Evolutionary conservation across 2,888 invertebrate species (phyloP).

Genomic region (Tenthredo scrophulariae): DNA sequence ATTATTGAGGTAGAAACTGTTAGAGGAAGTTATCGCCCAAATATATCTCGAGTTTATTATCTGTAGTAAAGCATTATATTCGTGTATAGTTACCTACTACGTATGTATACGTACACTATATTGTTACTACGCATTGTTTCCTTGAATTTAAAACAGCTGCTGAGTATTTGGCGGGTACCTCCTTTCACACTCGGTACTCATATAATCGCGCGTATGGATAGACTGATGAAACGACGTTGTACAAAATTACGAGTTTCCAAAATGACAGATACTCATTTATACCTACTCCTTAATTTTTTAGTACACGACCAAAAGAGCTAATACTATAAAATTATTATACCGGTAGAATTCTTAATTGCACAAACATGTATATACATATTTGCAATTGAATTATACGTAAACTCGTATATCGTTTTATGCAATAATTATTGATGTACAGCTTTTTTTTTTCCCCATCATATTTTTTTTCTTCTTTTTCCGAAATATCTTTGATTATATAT

Average conservation of each 20-base stretch:
- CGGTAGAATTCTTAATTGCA: conserved; percentile 12
- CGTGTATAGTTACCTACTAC: background rate
- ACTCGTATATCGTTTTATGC: background rate
- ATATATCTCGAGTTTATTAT: background rate
- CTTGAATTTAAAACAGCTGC: background rate
- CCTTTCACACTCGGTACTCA: background rate
- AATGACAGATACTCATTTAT: too few relatives aligned
- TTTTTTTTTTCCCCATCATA: too few relatives aligned
- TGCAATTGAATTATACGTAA: background rate
- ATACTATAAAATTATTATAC: background rate
- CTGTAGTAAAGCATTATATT: background rate
- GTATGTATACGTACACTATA: background rate
- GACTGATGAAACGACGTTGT: background rate
- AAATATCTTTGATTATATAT: too few relatives aligned
- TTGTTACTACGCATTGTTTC: conserved; percentile 12
- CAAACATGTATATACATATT: background rate
- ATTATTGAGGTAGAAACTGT: background rate
- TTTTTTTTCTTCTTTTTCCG: background rate
- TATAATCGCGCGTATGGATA: background rate
- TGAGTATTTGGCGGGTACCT: background rate
- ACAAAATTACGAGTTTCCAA: background rate
- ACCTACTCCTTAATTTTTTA: background rate
- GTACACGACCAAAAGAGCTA: background rate
- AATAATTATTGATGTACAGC: background rate
- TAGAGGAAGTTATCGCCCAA: conserved; percentile 1